Evolutionary conservation across 2,797 vertebrate genomes (phyloP).

Genomic region (Cheirogaleus major): DNA sequence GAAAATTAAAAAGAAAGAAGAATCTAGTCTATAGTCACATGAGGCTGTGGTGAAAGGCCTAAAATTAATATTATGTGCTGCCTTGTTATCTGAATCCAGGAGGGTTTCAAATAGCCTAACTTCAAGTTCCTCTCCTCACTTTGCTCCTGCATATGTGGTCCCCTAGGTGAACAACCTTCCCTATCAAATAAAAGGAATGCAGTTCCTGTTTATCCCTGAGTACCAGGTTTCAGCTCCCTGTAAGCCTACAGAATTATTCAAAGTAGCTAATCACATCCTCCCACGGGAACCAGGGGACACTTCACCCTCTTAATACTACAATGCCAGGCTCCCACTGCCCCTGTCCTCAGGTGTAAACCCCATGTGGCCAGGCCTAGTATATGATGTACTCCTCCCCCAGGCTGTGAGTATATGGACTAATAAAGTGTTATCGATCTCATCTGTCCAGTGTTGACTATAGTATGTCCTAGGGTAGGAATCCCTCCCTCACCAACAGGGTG

Average conservation of each 20-base stretch:
- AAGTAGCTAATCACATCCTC: not conserved
- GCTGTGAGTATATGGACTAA: not conserved
- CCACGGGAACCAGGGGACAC: not conserved
- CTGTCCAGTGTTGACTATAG: not conserved
- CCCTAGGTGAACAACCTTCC: not conserved
- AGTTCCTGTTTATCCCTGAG: not conserved
- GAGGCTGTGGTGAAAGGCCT: not conserved
- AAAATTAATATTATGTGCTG: not conserved
- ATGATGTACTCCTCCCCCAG: not conserved
- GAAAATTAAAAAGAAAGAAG: not conserved
- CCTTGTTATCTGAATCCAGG: not conserved
- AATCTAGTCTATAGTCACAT: not conserved
- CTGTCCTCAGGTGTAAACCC: not conserved
- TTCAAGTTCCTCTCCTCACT: not conserved
- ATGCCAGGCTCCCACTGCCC: not conserved
- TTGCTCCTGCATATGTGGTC: not conserved
- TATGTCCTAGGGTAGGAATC: not conserved
- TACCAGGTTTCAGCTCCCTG: not conserved
- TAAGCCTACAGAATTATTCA: not conserved
- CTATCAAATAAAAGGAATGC: not conserved
- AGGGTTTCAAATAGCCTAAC: not conserved
- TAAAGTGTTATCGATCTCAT: not conserved
- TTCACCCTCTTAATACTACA: not conserved
- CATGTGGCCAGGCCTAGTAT: not conserved
- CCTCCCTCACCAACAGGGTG: not conserved